Conservation (phyloP, 2,888 invertebrate species). For the Drosophila nigritarsus region DNA sequence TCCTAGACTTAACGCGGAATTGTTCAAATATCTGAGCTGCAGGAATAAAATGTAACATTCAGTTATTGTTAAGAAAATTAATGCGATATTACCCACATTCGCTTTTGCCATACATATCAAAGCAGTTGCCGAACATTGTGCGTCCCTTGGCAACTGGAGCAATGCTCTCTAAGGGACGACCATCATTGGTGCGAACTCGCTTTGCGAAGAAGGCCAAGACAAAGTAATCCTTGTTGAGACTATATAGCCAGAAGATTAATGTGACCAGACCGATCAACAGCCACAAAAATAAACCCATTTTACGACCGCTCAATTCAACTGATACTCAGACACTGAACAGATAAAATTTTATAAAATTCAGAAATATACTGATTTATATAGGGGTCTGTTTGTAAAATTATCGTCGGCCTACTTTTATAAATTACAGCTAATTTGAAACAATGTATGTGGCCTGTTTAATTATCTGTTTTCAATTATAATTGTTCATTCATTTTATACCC, state of each 20-base stretch:
- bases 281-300: slow-evolving; percentile 25
- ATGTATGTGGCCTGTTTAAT: neutral
- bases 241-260: too few relatives aligned
- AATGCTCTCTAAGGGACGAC: too few relatives aligned
- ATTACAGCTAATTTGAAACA: neutral
- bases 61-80: neutral
- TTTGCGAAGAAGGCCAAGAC: too few relatives aligned
- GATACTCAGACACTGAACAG: slow-evolving; percentile 8
- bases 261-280: too few relatives aligned
- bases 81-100: slow-evolving; percentile 30
- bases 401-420: neutral
- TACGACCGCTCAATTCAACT: neutral
- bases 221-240: too few relatives aligned
- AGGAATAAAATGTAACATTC: neutral
- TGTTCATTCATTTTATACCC: neutral
- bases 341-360: neutral
- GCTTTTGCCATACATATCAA: slow-evolving; percentile 34
- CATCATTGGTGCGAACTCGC: too few relatives aligned
- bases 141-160: too few relatives aligned
- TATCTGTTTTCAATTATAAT: neutral
- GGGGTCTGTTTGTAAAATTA: too few relatives aligned
- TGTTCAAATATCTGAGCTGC: slow-evolving; percentile 64
- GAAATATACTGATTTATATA: neutral
- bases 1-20: slow-evolving; percentile 31
- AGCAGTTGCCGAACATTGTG: too few relatives aligned